Evolutionary conservation across 2,797 vertebrate species (phyloP).

Genomic region (Linurgus olivaceus): DNA sequence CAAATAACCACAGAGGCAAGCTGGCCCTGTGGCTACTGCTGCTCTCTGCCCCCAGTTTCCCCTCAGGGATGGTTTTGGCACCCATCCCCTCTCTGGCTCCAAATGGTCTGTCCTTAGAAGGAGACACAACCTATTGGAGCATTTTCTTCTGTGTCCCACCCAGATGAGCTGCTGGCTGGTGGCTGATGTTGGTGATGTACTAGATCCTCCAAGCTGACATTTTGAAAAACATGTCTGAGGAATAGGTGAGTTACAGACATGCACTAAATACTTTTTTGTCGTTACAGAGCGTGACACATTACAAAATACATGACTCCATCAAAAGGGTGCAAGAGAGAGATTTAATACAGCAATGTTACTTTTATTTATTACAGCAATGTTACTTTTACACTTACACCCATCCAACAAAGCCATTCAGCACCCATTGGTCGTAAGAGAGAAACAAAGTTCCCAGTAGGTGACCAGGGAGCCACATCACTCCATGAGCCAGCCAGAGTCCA

Average conservation of each 20-base stretch:
- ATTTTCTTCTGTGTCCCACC: background rate
- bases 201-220: background rate
- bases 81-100: background rate
- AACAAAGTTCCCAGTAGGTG: too few relatives aligned
- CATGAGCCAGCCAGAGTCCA: too few relatives aligned
- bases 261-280: background rate
- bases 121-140: background rate
- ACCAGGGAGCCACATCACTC: too few relatives aligned
- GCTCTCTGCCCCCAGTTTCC: background rate
- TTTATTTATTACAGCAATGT: too few relatives aligned
- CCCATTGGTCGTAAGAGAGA: too few relatives aligned
- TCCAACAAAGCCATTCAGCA: too few relatives aligned
- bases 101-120: background rate
- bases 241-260: background rate
- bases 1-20: background rate
- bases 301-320: too few relatives aligned
- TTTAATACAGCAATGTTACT: too few relatives aligned
- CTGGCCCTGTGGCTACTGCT: background rate
- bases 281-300: too few relatives aligned
- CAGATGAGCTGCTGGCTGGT: background rate
- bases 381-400: too few relatives aligned
- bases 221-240: background rate
- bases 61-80: background rate
- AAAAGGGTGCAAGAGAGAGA: too few relatives aligned
- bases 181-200: background rate